Evolutionary conservation across 2,113 vertebrate species (phyloP).

Genomic region (Carlito syrichta): DNA sequence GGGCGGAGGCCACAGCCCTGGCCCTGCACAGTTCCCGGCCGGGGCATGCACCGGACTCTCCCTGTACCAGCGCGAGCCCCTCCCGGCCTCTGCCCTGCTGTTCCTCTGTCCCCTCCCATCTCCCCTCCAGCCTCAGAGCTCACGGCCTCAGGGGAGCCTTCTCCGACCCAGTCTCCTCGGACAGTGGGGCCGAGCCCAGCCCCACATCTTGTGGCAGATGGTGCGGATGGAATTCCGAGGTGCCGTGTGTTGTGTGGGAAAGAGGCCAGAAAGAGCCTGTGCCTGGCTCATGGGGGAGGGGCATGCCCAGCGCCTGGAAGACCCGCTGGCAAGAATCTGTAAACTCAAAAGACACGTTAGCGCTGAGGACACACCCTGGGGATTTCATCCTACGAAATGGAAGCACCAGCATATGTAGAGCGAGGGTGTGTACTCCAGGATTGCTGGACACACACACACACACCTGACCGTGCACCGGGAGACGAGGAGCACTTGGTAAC

Average conservation of each 20-base stretch:
- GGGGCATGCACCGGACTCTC: fast-evolving
- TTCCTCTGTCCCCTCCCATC: neutral
- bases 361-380: neutral
- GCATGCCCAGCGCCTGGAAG: neutral
- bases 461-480: too few relatives aligned
- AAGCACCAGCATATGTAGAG: neutral
- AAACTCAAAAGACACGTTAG: neutral
- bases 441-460: neutral
- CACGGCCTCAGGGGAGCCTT: neutral
- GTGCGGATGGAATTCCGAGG: neutral
- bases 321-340: neutral
- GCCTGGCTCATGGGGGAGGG: too few relatives aligned
- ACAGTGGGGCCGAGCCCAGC: fast-evolving
- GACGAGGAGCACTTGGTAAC: too few relatives aligned
- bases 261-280: too few relatives aligned
- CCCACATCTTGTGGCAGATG: neutral
- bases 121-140: neutral
- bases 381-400: neutral
- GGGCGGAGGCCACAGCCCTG: fast-evolving
- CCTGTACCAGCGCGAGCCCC: neutral
- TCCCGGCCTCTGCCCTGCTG: neutral
- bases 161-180: neutral
- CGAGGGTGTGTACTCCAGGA: neutral
- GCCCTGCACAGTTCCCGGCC: neutral
- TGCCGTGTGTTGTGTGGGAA: too few relatives aligned